phyloP scores from a whole-genome alignment of 1,140 invertebrate species.

The Monomorium pharaonis region DNA sequence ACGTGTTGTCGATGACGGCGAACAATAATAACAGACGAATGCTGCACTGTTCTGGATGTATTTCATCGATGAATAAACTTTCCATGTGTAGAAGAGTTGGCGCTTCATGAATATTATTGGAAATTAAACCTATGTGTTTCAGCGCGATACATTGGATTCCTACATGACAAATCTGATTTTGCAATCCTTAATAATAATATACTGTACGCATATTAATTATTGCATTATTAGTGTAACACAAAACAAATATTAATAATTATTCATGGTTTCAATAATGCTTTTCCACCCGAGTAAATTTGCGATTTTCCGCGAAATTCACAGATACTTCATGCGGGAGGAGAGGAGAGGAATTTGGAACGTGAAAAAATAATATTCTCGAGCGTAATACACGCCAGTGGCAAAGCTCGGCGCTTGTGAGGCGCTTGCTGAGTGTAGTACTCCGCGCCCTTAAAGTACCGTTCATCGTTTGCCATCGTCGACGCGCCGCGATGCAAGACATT shows the following conservation, averaged over 20 bases:
- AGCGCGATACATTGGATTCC: background rate
- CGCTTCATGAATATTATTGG: background rate
- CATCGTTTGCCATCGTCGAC: conserved; percentile 41
- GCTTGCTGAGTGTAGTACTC: conserved; percentile 73
- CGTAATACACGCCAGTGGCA: conserved; percentile 59
- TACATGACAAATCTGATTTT: background rate
- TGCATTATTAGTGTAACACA: background rate
- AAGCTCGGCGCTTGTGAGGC: conserved; percentile 66
- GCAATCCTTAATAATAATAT: background rate
- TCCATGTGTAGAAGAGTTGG: background rate
- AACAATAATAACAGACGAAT: conserved; percentile 40
- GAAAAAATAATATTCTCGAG: conserved; percentile 61
- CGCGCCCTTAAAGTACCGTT: conserved; percentile 75
- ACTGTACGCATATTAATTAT: background rate
- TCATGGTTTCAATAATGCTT: background rate
- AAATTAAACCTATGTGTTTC: background rate
- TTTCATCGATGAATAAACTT: background rate
- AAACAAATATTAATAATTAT: background rate
- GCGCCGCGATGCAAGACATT: conserved; percentile 50
- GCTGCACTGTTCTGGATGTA: background rate
- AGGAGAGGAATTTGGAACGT: background rate
- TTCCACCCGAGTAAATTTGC: background rate
- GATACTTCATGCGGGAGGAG: background rate
- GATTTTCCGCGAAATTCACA: background rate
- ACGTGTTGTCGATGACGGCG: conserved; percentile 36